Evolutionary conservation across 2,797 vertebrate genomes (phyloP), one percentile per base, ranked within the genome.

Genomic region (Ateles fusciceps): DNA sequence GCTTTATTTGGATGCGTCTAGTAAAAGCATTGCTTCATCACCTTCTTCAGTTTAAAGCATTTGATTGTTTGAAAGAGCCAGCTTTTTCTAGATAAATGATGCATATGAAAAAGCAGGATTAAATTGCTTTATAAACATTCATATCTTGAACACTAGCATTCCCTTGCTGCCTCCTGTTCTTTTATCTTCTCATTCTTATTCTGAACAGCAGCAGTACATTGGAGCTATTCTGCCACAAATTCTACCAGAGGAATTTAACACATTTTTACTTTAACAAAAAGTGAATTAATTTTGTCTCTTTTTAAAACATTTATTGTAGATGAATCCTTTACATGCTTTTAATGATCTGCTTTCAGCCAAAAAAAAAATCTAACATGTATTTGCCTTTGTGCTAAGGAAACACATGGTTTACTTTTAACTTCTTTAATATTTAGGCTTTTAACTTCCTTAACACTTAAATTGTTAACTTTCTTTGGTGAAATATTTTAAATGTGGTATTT

Each of bases 361-460:
- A 86, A 84, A 89, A 42, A 80, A 83, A 33, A 30, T 28, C 11
- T 36, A 81, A 59, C 42, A 71, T 85, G 21, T 48, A 52, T 75
- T 76, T 39, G 39, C 5, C 90, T 96, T 95, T 28, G 4, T 55
- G 11, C 55, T 92, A 83, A 97, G 64, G 22, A 89, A 84, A 39
- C 26, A 72, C 28, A 24, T 50, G 21, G 7, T 52, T 96, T 97
- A 74, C 90, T 94, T 94, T 86, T 71, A 85, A 78, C 22, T 86
- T 88, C 21, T 89, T 87, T 81, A 91, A 72, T 87, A 87, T 88
- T 97, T 97, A 91, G 44, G 86, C 86, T 88, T 76, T 97, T 88
- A 88, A 95, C 33, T 94, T 72, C 36, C 30, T 79, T 57, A 57
- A 61, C 64, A 46, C 24, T 50, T 88, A 64, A 17, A 26, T 78